These are phyloP conservation scores for Podarcis muralis DNA, from an alignment of 2,113 vertebrate genomes.

Conservation along the genomic window DNA sequence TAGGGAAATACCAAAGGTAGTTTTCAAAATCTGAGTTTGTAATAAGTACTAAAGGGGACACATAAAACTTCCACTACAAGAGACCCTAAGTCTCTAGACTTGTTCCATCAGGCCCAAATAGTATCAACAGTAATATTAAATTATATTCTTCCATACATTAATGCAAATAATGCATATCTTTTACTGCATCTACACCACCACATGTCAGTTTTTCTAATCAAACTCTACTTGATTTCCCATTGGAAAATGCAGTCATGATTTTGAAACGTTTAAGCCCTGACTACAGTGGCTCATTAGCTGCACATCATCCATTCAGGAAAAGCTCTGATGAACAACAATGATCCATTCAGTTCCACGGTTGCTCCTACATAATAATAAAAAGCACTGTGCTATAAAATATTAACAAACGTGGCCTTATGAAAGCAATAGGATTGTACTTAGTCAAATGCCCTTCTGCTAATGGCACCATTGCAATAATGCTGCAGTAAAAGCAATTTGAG, in stretches of 20 bases:
- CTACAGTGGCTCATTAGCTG: not conserved
- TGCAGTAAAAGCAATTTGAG: not conserved
- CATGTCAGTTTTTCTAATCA: not conserved
- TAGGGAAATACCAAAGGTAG: not conserved
- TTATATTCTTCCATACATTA: not conserved
- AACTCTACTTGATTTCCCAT: not conserved
- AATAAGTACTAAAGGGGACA: too few species aligned
- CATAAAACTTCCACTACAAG: not conserved
- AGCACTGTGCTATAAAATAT: not conserved
- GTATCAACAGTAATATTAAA: not conserved
- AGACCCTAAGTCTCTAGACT: not conserved
- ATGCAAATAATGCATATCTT: not conserved
- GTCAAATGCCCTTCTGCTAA: not conserved
- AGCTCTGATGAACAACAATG: not conserved
- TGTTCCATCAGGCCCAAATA: not conserved
- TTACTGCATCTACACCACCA: not conserved
- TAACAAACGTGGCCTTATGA: not conserved
- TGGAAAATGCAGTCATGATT: not conserved
- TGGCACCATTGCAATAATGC: not conserved
- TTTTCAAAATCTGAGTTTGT: too few species aligned
- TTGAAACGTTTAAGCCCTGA: not conserved
- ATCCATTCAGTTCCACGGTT: not conserved
- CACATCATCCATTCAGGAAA: not conserved
- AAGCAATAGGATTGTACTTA: not conserved
- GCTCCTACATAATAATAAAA: not conserved